Base-by-base conservation (phyloP, 2,888 invertebrate genomes). In the Eupithecia abbreviata region DNA sequence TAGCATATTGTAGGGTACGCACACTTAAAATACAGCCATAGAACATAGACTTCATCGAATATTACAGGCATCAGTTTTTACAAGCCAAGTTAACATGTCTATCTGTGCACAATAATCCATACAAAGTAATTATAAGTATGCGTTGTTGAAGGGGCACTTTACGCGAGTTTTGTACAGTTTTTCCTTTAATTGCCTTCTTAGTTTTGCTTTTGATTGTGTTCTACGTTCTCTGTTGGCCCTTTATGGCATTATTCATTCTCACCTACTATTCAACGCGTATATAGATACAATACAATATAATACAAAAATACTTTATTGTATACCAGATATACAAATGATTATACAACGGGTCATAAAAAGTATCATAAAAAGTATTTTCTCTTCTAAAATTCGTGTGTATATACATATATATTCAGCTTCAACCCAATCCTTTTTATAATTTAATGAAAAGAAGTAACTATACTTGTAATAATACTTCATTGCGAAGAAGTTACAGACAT, bases 81-180 rank as follows among this genome's bases (percentile, higher is more conserved):
- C 4, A 62, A 62, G 18, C 58, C 58, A 75, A 77, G 71, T 77
- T 81, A 77, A 79, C 79, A 80, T 76, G 65, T 51, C 67, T 72
- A 72, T 73, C 78, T 75, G 73, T 69, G 62, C 74, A 76, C 72
- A 75, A 79, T 69, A 70, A 66, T 76, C n/a, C n/a, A n/a, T n/a
- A n/a, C n/a, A n/a, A n/a, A n/a, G n/a, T n/a, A n/a, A n/a, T n/a
- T n/a, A n/a, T n/a, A n/a, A n/a, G n/a, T n/a, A n/a, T n/a, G n/a
- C 15, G 51, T 15, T 49, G 49, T 4, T 49, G 13, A 51, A 15
- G 6, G 12, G 5, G 51, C 15, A 51, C 51, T 51, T 15, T 51
- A 49, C 51, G 4, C 5, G 5, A 15, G 51, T 5, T 15, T 51
- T 15, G 49, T 49, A 13, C 49, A 49, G 5, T 15, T 51, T 13